These are phyloP conservation scores for Vanessa atalanta DNA, from an alignment of 1,140 invertebrate species.

Conservation along the genomic window DNA sequence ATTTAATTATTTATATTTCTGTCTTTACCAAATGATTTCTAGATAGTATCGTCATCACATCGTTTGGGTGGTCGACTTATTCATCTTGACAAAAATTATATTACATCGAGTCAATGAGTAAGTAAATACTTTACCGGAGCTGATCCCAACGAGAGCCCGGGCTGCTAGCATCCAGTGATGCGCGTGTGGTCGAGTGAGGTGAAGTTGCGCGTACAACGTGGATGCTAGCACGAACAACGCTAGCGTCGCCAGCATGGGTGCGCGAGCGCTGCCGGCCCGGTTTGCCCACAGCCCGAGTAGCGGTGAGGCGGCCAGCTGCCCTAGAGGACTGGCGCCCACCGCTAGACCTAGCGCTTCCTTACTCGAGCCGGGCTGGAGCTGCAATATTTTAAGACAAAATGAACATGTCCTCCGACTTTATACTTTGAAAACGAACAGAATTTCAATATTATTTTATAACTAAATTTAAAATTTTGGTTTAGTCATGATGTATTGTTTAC, in stretches of 20 bases:
- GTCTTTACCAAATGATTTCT: too few relatives aligned
- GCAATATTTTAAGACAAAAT: conserved; percentile 40
- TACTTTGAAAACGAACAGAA: too few relatives aligned
- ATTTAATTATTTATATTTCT: too few relatives aligned
- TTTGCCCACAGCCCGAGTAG: conserved; percentile 93
- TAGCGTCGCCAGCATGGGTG: conserved; percentile 87
- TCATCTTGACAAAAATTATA: too few relatives aligned
- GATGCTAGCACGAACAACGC: conserved; percentile 89
- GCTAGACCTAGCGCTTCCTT: conserved; percentile 93
- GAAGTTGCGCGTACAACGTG: conserved; percentile 89
- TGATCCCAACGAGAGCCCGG: conserved; percentile 91
- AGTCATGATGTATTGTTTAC: too few relatives aligned
- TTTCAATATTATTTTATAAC: too few relatives aligned
- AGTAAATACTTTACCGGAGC: conserved; percentile 85
- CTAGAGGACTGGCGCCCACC: conserved; percentile 93
- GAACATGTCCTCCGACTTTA: too few relatives aligned
- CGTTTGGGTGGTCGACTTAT: too few relatives aligned
- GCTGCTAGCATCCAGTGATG: conserved; percentile 88
- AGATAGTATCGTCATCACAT: too few relatives aligned
- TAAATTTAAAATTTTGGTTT: too few relatives aligned
- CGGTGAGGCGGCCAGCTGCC: conserved; percentile 93
- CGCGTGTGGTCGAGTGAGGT: conserved; percentile 82
- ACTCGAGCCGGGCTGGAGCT: conserved; percentile 89
- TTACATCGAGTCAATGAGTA: neutral
- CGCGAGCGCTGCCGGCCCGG: conserved; percentile 84